Percentiles rank a stretch among this genome's conserved stretches.
phyloP scores from a whole-genome alignment of 2,797 vertebrate species.

The Chelonia mydas region DNA sequence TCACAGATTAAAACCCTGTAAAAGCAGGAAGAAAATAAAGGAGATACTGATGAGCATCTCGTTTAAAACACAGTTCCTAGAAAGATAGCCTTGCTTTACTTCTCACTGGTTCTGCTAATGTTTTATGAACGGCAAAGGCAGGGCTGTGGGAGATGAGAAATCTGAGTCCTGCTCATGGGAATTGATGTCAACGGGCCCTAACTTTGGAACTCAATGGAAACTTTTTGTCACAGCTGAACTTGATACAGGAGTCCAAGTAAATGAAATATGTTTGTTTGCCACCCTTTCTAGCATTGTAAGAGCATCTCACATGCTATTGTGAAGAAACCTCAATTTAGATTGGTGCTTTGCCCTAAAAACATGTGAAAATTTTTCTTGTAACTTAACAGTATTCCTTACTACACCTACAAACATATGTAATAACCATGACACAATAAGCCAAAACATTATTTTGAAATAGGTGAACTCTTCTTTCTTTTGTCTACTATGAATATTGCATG shows the following conservation, averaged over 20 bases:
- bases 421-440: background rate
- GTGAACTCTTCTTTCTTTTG: slow-evolving; percentile 11
- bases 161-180: background rate
- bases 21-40: background rate
- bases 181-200: background rate
- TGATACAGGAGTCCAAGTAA: background rate
- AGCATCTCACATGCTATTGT: rapidly evolving
- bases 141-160: background rate
- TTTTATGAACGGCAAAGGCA: background rate
- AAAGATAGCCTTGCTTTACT: background rate
- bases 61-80: background rate
- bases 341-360: background rate
- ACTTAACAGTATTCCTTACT: slow-evolving; percentile 9
- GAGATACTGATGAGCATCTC: too few species aligned
- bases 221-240: background rate
- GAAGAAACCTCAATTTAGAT: background rate
- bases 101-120: background rate
- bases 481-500: slow-evolving; percentile 26
- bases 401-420: background rate
- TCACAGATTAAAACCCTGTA: background rate
- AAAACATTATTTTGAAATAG: slow-evolving; percentile 11
- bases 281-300: background rate
- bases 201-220: background rate
- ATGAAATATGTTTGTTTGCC: background rate
- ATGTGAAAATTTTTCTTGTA: background rate